Percentiles rank a stretch among this genome's conserved stretches.
Evolutionary conservation across 2,113 vertebrate species (phyloP).

Genomic region (Malurus melanocephalus): DNA sequence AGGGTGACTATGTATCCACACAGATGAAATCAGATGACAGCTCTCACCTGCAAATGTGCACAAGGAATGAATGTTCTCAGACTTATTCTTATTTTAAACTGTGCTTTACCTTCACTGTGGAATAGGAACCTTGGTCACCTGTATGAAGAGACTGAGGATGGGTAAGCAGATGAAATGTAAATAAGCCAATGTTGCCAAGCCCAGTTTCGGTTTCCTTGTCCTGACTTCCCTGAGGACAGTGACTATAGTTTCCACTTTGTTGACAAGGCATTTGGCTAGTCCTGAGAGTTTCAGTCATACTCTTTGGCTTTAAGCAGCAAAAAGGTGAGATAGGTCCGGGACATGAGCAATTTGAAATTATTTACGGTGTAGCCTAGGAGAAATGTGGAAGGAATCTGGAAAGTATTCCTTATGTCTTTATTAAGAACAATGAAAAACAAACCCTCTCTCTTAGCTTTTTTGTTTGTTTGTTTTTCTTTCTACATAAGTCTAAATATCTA

Average conservation of each 20-base stretch:
- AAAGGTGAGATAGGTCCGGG: background rate
- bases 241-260: background rate
- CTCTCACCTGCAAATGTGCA: fast-evolving
- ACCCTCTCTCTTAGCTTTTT: background rate
- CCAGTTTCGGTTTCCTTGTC: background rate
- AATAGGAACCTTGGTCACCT: background rate
- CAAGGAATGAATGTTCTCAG: background rate
- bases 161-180: background rate
- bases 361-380: background rate
- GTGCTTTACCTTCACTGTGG: background rate
- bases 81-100: background rate
- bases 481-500: background rate
- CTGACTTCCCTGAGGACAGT: background rate
- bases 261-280: background rate
- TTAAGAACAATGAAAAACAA: background rate
- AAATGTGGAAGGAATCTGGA: background rate
- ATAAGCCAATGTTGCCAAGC: background rate
- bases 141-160: background rate
- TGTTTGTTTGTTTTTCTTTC: background rate
- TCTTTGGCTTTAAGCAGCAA: background rate
- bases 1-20: background rate
- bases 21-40: background rate
- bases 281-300: background rate
- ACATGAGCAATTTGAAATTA: background rate
- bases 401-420: background rate